Evolutionary conservation across 1,140 invertebrate species (phyloP).

Genomic region (Danaus plexippus): DNA sequence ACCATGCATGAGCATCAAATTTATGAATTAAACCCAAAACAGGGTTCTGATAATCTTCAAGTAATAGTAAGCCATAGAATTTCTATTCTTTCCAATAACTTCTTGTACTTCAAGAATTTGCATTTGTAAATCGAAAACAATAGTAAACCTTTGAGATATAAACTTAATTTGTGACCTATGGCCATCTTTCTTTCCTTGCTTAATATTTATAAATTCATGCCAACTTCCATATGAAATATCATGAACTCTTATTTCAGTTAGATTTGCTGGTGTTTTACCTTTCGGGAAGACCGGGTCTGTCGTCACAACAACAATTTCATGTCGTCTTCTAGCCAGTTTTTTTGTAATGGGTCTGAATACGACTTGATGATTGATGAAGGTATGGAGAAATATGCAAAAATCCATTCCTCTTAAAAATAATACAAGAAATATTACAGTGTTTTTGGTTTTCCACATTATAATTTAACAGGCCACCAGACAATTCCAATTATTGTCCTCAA

Average conservation of each 20-base stretch:
- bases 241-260: constrained; percentile 41
- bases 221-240: constrained; percentile 32
- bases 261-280: constrained; percentile 24
- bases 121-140: constrained; percentile 11
- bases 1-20: no score
- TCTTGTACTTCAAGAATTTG: constrained; percentile 9
- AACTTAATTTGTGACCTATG: constrained; percentile 6
- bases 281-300: constrained; percentile 32
- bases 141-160: constrained; percentile 12
- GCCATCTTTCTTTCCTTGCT: constrained; percentile 11
- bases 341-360: constrained; percentile 51
- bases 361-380: constrained; percentile 64
- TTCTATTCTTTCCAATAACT: constrained; percentile 16
- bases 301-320: constrained; percentile 47
- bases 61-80: constrained; percentile 14
- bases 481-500: no score
- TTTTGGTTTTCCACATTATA: no score
- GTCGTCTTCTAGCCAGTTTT: constrained; percentile 27
- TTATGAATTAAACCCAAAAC: constrained; percentile 38
- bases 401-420: constrained; percentile 23
- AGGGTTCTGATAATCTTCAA: constrained; percentile 16
- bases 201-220: constrained; percentile 18
- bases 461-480: no score
- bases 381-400: constrained; percentile 63
- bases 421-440: no score